phyloP scores from a whole-genome alignment of 2,888 invertebrate species.

The Tachina grossa region DNA sequence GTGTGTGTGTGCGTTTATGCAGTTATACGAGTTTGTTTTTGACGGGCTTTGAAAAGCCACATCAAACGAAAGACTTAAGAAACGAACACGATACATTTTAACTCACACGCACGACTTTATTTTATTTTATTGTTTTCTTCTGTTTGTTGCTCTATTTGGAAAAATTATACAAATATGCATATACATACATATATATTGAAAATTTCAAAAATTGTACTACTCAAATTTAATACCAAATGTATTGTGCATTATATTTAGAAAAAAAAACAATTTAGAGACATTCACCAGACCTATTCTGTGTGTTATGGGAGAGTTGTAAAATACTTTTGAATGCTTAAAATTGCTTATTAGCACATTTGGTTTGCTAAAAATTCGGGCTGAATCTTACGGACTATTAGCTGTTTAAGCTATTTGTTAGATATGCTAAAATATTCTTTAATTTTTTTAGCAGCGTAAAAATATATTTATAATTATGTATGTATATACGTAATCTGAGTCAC shows the following conservation, averaged over 20 bases:
- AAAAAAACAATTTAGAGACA: conserved; percentile 17
- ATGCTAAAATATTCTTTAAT: background rate
- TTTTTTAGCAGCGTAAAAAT: background rate
- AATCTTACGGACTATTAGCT: background rate
- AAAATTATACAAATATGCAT: conserved; percentile 37
- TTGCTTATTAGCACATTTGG: background rate
- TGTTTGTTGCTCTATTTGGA: conserved; percentile 43
- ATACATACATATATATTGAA: background rate
- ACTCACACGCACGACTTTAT: conserved; percentile 29
- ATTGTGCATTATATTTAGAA: background rate
- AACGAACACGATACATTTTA: conserved; percentile 57
- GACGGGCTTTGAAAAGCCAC: conserved; percentile 46
- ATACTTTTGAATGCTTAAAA: background rate
- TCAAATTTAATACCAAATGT: conserved; percentile 32
- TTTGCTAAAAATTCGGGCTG: background rate
- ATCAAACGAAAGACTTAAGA: conserved; percentile 70
- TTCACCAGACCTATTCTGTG: conserved; percentile 36
- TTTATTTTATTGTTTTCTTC: background rate
- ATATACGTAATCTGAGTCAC: too few relatives aligned
- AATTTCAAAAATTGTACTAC: conserved; percentile 21
- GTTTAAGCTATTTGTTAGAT: background rate
- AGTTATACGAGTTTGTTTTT: conserved; percentile 54
- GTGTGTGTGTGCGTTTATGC: conserved; percentile 17
- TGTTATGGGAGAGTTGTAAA: conserved; percentile 23
- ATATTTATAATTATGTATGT: too few relatives aligned